These are phyloP conservation scores for Drosophila rellima DNA, from an alignment of 2,888 invertebrate species.

Conservation along the genomic window DNA sequence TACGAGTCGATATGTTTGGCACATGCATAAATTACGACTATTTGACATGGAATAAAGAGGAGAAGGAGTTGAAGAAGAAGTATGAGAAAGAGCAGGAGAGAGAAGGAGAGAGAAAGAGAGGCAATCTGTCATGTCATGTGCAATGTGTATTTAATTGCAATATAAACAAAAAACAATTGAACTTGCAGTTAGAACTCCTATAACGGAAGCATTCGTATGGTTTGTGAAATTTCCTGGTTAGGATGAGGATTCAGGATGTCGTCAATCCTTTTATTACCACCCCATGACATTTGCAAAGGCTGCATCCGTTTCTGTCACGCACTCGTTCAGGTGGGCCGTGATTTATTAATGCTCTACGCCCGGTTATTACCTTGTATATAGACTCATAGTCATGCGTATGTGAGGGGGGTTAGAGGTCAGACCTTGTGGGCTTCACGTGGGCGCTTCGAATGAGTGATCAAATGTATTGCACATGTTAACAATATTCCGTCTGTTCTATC, in stretches of 20 bases:
- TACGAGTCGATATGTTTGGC: constrained; percentile 1
- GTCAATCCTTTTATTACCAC: constrained; percentile 41
- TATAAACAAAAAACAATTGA: constrained; percentile 37
- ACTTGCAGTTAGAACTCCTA: constrained; percentile 4
- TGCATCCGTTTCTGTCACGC: constrained; percentile 61
- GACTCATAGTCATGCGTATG: constrained; percentile 1
- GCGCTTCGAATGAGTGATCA: constrained; percentile 13
- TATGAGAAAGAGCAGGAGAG: background rate
- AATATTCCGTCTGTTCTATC: constrained; percentile 10
- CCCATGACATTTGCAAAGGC: constrained; percentile 50
- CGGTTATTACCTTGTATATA: constrained; percentile 38
- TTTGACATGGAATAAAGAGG: constrained; percentile 14
- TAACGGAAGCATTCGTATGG: constrained; percentile 8
- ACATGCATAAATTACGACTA: constrained; percentile 67
- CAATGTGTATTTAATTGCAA: constrained; percentile 54
- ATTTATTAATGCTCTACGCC: constrained; percentile 41
- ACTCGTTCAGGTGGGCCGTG: constrained; percentile 54
- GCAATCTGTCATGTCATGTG: constrained; percentile 74
- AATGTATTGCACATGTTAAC: constrained; percentile 23
- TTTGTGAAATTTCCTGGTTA: constrained; percentile 21
- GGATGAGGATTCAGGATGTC: constrained; percentile 33
- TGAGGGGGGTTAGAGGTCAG: constrained; percentile 26
- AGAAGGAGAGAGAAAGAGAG: background rate
- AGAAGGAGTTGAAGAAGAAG: too few species aligned
- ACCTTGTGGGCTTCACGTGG: constrained; percentile 12